Base-by-base conservation (phyloP, 2,113 vertebrate species). In the Rattus rattus region DNA sequence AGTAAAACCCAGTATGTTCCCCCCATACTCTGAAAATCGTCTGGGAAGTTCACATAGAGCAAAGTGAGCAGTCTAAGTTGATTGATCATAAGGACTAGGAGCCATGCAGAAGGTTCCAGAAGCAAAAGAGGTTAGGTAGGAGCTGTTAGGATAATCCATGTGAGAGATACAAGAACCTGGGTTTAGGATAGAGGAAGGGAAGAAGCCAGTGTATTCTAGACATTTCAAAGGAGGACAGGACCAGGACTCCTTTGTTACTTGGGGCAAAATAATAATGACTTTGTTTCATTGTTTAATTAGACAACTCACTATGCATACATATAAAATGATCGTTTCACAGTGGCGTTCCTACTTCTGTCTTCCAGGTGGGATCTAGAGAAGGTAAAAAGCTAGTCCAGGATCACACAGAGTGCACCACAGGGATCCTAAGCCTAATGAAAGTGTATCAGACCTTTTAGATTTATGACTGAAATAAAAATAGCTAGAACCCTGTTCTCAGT, bases 381-480 rank as follows among this genome's bases (percentile, higher is more conserved):
- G 73, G 47, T 80, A 43, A 85, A 49, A 80, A 65, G 67, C 56
- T 43, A 56, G 79, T 33, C 22, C 73, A n/a, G 96, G 77, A 39
- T 81, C 75, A 85, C 69, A 70, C 36, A 65, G 73, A 16, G 16
- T 87, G 1, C 30, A 59, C n/a, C 28, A 19, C n/a, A 36, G 24
- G 36, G 52, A 12, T 90, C 70, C 28, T 24, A 65, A 65, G 43
- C 20, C 26, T 63, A 49, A 91, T 65, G 91, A 86, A 93, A 97
- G 81, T 65, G 20, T 83, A 83, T 88, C 89, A 97, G 88, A 91
- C 67, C 93, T 94, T 97, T 95, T 95, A 91, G 89, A 88, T 97
- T 96, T 96, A 94, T 91, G 56, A 94, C 61, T 63, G 76, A 97
- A 97, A 96, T 95, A 97, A 96, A 98, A 97, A 87, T 92, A 90